Evolutionary conservation across 2,113 vertebrate species (phyloP), one percentile per base, ranked within the genome.

Genomic region (Elephas maximus): DNA sequence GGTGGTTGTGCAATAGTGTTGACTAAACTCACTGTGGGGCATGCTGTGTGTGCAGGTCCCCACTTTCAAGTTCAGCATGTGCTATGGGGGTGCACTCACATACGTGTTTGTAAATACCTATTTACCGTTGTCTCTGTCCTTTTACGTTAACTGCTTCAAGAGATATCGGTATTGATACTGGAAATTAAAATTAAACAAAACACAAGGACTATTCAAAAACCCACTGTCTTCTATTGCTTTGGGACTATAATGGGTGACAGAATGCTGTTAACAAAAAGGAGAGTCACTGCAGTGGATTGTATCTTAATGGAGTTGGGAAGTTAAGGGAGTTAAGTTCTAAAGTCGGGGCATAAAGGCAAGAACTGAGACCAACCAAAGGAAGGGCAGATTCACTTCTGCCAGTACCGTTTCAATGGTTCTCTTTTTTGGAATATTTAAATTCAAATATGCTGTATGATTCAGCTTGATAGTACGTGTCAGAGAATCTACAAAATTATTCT

Each of bases 101-200:
- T 67, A 37, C 9, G 6, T 82, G 18, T 63, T 28, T 53, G 11
- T 87, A 92, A 92, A 97, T 41, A 63, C 6, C 62, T 28, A 44
- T 78, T 97, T 67, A 65, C 63, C 71, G 21, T 89, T 45, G 57
- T 79, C 82, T 93, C 73, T 53, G 6, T 57, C 74, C 20, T 81
- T 80, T 11, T 78, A 57, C 26, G 63, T 48, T 63, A n/a, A 84
- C 63, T 95, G 10, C 60, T 84, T 95, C 63, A 24, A 30, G 26
- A 11, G 17, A 91, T 97, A 92, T 86, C 44, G 71, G 30, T 95
- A 91, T 63, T 95, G 44, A 73, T 85, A n/a, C 8, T 0, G 5
- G 90, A 93, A 88, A 91, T 97, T 63, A 89, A 95, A 94, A 88
- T 71, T 51, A 81, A 95, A 41, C 53, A 96, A 94, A 86, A 89